These are phyloP conservation scores for Thalassarche chlororhynchos DNA, from an alignment of 2,113 vertebrate species.

Conservation along the genomic window DNA sequence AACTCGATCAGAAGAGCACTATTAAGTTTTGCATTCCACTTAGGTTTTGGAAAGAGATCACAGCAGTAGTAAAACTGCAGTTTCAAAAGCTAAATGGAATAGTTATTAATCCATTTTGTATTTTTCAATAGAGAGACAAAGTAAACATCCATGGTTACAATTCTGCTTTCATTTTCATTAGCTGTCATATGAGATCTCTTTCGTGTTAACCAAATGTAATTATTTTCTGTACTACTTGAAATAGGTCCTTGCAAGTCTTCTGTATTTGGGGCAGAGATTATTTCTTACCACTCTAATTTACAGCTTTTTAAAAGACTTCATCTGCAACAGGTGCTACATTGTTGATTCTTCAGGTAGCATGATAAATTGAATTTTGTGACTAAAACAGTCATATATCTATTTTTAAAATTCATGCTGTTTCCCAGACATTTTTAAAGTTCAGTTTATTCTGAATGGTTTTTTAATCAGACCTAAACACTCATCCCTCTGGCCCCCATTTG, in stretches of 20 bases:
- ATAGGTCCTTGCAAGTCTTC: not conserved
- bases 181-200: not conserved
- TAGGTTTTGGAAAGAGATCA: not conserved
- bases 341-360: not conserved
- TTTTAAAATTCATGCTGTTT: not conserved
- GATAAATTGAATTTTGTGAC: not conserved
- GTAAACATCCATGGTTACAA: not conserved
- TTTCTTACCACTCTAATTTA: not conserved
- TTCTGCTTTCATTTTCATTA: constrained; percentile 14
- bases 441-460: not conserved
- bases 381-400: not conserved
- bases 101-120: not conserved
- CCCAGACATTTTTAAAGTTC: not conserved
- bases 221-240: not conserved
- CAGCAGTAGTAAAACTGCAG: not conserved
- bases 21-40: not conserved
- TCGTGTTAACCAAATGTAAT: not conserved
- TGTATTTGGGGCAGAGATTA: not conserved
- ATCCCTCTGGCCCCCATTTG: not conserved
- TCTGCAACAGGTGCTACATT: not conserved
- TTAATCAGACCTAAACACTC: not conserved
- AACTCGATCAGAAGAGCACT: not conserved
- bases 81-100: not conserved
- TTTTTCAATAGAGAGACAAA: not conserved
- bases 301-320: not conserved